Conservation (phyloP, 2,888 invertebrate species). For the Ethmia dodecea region DNA sequence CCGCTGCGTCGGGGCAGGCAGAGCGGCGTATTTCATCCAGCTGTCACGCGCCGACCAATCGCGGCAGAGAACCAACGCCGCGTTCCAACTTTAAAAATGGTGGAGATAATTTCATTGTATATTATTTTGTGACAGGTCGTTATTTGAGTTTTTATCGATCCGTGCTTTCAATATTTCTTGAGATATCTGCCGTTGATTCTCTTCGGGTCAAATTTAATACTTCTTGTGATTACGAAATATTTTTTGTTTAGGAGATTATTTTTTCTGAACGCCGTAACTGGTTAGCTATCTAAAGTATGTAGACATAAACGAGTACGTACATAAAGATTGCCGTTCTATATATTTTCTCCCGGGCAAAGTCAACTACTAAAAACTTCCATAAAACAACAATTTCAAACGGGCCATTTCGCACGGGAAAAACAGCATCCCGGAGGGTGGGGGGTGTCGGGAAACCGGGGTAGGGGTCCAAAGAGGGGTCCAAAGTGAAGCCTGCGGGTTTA, state of each 20-base stretch:
- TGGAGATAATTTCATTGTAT: constrained; percentile 76
- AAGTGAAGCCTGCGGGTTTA: constrained; percentile 69
- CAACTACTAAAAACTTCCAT: constrained; percentile 77
- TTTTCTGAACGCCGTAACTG: not conserved
- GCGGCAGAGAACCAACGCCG: constrained; percentile 35
- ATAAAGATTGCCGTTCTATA: constrained; percentile 63
- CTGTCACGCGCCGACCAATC: constrained; percentile 69
- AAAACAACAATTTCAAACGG: constrained; percentile 77
- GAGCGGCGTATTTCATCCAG: constrained; percentile 67
- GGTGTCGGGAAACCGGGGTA: constrained; percentile 29
- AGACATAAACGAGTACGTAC: constrained; percentile 15
- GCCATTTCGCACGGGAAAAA: constrained; percentile 75
- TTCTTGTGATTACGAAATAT: constrained; percentile 11
- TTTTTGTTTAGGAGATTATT: constrained; percentile 2
- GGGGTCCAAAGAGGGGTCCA: constrained; percentile 39
- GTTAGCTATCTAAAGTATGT: not conserved
- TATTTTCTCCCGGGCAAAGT: constrained; percentile 69
- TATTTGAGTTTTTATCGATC: constrained; percentile 68
- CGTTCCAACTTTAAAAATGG: constrained; percentile 71
- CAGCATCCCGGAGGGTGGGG: constrained; percentile 54
- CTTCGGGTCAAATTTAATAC: constrained; percentile 25
- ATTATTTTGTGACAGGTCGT: constrained; percentile 77
- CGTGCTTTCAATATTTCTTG: constrained; percentile 59
- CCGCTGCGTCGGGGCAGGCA: constrained; percentile 65
- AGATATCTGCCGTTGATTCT: constrained; percentile 37